These are phyloP conservation scores for Tromatobia lineatoria DNA, from an alignment of 2,888 invertebrate species.

Conservation along the genomic window DNA sequence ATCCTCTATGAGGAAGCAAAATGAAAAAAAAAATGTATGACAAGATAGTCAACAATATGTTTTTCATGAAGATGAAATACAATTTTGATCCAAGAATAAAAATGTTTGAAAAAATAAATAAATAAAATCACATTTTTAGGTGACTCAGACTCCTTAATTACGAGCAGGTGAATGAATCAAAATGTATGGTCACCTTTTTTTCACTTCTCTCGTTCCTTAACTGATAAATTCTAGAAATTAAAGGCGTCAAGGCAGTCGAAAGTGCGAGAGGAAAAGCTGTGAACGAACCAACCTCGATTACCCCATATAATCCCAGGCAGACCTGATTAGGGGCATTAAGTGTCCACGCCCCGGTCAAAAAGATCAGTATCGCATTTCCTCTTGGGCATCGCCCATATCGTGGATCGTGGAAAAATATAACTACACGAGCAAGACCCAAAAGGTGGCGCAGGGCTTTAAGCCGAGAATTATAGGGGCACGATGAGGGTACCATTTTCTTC, in stretches of 20 bases:
- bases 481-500: background rate
- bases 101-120: too few relatives aligned
- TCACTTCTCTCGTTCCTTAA: background rate
- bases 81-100: too few relatives aligned
- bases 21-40: too few relatives aligned
- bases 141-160: background rate
- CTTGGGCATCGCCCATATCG: constrained; percentile 5
- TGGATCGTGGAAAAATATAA: constrained; percentile 21
- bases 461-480: constrained; percentile 39
- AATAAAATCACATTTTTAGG: too few relatives aligned
- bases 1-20: too few relatives aligned
- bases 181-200: background rate
- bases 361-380: constrained; percentile 53
- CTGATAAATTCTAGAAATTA: constrained; percentile 12
- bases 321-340: constrained; percentile 44
- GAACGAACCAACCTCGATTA: constrained; percentile 36
- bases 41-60: too few relatives aligned
- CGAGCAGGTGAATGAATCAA: background rate
- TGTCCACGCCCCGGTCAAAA: constrained; percentile 7
- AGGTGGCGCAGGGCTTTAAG: constrained; percentile 23
- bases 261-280: constrained; percentile 46
- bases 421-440: constrained; percentile 28
- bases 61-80: too few relatives aligned
- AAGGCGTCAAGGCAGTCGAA: constrained; percentile 15
- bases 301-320: constrained; percentile 38